These are phyloP conservation scores for Pagetopsis macropterus DNA, from an alignment of 2,797 vertebrate genomes.

Conservation along the genomic window DNA sequence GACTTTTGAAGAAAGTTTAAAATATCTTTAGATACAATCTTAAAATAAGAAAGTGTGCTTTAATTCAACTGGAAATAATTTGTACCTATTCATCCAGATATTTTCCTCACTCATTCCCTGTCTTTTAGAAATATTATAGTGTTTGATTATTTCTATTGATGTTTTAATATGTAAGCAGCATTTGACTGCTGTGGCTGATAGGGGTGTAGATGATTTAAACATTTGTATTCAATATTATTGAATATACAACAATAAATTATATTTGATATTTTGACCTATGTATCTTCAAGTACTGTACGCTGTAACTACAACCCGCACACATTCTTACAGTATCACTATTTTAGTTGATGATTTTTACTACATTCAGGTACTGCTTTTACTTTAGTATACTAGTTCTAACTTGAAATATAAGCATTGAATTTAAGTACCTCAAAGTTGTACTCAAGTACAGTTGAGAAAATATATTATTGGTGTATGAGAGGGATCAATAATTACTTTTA, in stretches of 20 bases:
- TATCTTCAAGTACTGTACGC: neutral
- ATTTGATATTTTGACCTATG: neutral
- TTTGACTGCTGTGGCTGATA: neutral
- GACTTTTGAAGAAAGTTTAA: neutral
- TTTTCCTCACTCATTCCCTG: neutral
- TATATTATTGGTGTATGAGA: constrained; percentile 21
- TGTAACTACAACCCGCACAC: neutral
- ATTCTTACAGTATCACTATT: neutral
- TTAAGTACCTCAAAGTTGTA: neutral
- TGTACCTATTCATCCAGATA: neutral
- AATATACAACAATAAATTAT: neutral
- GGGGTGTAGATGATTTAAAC: neutral
- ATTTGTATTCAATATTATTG: neutral
- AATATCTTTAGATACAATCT: neutral
- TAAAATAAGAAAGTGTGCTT: too few species aligned
- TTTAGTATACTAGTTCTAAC: neutral
- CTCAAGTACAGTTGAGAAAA: neutral
- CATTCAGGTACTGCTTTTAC: neutral
- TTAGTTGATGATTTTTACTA: neutral
- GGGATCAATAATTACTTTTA: constrained; percentile 55
- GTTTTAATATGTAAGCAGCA: neutral
- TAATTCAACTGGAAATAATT: neutral
- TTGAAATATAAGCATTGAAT: neutral
- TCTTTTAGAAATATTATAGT: neutral
- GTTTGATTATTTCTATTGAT: neutral